These are phyloP conservation scores for Telmatochromis sp. DNA, from an alignment of 2,113 vertebrate genomes.

Conservation along the genomic window DNA sequence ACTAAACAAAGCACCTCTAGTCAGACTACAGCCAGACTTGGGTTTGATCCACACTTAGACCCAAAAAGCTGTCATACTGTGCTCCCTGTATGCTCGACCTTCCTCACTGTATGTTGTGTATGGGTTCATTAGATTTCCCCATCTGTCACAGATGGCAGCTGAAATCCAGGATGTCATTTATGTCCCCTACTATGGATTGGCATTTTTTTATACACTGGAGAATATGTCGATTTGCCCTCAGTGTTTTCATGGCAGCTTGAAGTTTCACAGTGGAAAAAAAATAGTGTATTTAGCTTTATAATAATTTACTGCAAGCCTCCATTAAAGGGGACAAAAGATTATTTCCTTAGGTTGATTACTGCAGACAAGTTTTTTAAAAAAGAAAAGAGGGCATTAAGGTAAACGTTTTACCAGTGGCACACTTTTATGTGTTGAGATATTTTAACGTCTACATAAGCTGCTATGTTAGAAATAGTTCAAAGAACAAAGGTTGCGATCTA, in stretches of 20 bases:
- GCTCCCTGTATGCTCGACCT: not conserved
- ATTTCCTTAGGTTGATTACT: not conserved
- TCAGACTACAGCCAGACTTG: not conserved
- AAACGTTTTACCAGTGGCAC: not conserved
- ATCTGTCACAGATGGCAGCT: not conserved
- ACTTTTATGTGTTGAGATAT: not conserved
- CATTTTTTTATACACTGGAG: not conserved
- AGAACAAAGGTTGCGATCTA: not conserved
- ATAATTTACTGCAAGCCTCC: not conserved
- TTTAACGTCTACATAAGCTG: not conserved
- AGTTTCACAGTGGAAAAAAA: not conserved
- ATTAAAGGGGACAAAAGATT: not conserved
- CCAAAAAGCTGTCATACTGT: not conserved
- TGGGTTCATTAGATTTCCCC: not conserved
- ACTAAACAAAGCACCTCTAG: not conserved
- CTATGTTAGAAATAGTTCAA: not conserved
- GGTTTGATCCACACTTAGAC: not conserved
- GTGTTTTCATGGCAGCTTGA: not conserved
- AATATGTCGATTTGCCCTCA: not conserved
- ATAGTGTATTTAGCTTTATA: not conserved
- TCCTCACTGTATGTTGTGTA: not conserved
- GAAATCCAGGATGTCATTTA: not conserved
- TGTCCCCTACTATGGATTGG: not conserved
- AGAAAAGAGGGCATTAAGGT: not conserved
- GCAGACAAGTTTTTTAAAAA: not conserved